Conservation (phyloP, 2,113 vertebrate genomes). For the Puntigrus tetrazona region DNA sequence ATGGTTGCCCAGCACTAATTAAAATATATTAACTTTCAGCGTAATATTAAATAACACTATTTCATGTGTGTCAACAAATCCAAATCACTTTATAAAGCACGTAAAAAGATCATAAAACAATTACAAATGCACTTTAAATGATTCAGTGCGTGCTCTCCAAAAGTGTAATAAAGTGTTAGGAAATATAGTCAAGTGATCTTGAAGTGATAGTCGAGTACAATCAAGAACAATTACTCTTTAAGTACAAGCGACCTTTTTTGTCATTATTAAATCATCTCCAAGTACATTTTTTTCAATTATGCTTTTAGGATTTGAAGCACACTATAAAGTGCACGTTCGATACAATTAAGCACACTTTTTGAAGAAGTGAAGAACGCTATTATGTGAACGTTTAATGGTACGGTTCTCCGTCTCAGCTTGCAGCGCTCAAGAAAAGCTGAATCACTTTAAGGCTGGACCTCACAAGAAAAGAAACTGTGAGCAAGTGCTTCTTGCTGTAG, state of each 20-base stretch:
- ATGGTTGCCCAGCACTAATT: too few relatives aligned
- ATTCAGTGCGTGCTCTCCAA: neutral
- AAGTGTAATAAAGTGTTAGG: neutral
- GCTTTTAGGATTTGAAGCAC: neutral
- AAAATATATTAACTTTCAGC: neutral
- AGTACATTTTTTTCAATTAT: neutral
- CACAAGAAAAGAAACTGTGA: neutral
- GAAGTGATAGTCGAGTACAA: neutral
- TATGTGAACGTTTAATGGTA: neutral
- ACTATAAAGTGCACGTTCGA: neutral
- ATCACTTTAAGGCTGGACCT: neutral
- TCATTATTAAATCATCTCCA: neutral
- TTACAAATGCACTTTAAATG: neutral
- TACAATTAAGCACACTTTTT: neutral
- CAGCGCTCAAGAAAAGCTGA: neutral
- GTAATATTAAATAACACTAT: neutral
- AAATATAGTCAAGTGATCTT: neutral
- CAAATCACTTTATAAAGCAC: neutral
- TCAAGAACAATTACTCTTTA: neutral
- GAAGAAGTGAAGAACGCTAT: neutral
- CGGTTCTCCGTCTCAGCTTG: neutral
- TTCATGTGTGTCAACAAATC: neutral
- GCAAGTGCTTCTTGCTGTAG: neutral
- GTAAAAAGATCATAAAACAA: neutral
- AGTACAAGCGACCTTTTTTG: neutral